Base-by-base conservation (phyloP, 2,797 vertebrate genomes). In the Phrynocephalus vlangalii region DNA sequence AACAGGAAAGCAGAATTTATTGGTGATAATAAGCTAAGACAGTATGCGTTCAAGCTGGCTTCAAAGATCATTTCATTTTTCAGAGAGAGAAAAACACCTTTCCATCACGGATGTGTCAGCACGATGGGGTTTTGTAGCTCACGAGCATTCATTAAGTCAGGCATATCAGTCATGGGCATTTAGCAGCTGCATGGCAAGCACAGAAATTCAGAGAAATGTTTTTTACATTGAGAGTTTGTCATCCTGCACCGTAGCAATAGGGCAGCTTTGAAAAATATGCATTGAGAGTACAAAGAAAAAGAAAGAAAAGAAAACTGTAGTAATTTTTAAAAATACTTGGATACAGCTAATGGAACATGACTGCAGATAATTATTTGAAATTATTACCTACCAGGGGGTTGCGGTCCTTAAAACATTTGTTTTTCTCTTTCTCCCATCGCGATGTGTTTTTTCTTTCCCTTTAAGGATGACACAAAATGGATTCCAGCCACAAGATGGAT, bases 261-360 rank as follows among this genome's bases (percentile, higher is more conserved):
- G 79, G 79, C 91, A 90, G 90, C 88, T 80, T 18, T 72, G 86
- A 84, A 90, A 38, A 85, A 92, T 93, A 73, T 92, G 77, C 78
- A 90, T 87, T 79, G 77, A 28, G 9, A 18, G 75, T 50, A 28
- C 60, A 86, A 91, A 76, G 84, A 30, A 90, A 90, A 90, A 85
- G 0, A 86, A 67, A 91, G 86, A 91, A 90, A 90, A 85, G 0
- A 86, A 67, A 91, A 87, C 92, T 82, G 88, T 82, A 91, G 93
- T 91, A 88, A 70, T 80, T 86, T 85, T 85, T 90, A 91, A 79
- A 88, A 82, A 91, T 68, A 80, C 67, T 79, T 91, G 75, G 91
- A 50, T 75, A 86, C 24, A 6, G 30, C 85, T 91, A 91, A 88
- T 33, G 30, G 82, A 66, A 48, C 91, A 79, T 87, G 82, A 90